Conservation (phyloP, 2,113 vertebrate genomes). For the Etheostoma spectabile region DNA sequence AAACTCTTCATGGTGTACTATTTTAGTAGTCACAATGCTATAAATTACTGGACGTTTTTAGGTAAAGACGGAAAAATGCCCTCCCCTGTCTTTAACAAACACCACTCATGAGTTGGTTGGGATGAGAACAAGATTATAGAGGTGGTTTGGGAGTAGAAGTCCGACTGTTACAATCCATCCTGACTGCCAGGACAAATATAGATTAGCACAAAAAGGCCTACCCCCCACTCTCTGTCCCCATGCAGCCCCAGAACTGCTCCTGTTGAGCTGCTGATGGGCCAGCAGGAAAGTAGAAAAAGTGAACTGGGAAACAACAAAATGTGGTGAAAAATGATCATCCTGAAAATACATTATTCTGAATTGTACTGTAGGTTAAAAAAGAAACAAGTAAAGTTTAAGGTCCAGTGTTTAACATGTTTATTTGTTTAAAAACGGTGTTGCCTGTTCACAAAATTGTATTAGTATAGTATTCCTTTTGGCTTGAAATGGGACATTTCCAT, state of each 20-base stretch:
- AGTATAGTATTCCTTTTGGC: no score
- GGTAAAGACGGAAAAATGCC: neutral
- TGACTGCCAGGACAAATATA: neutral
- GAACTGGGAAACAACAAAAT: no score
- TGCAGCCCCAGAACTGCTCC: neutral
- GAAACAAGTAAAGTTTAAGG: no score
- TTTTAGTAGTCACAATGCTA: neutral
- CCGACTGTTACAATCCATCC: neutral
- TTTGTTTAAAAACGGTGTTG: no score
- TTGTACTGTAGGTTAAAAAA: no score
- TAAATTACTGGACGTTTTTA: neutral
- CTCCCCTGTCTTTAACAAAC: neutral
- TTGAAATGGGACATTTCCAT: no score
- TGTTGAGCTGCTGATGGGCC: neutral
- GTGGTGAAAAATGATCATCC: no score
- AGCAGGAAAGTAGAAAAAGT: neutral
- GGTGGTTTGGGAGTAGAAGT: neutral
- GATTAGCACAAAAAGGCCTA: neutral
- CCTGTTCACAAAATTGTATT: no score
- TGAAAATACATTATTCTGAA: no score
- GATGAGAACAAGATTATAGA: slow-evolving; percentile 9
- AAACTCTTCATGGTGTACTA: neutral
- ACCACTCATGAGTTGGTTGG: neutral
- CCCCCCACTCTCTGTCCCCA: neutral
- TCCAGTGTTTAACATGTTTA: no score